Conservation (phyloP, 2,888 invertebrate species). For the Eueremaeus valkanovi region DNA sequence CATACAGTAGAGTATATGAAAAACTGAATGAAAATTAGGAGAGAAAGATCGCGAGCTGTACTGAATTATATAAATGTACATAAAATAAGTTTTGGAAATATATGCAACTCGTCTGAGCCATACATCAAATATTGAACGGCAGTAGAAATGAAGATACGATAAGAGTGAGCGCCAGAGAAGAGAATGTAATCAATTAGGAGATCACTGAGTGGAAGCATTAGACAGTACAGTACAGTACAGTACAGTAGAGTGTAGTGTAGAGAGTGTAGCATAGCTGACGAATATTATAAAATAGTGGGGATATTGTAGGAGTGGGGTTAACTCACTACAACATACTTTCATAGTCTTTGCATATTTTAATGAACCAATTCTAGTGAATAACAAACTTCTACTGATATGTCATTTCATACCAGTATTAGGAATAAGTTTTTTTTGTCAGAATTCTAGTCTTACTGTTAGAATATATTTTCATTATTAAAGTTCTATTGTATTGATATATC, state of each 20-base stretch:
- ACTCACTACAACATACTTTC: neutral
- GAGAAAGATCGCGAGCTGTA: neutral
- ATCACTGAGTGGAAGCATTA: constrained; percentile 35
- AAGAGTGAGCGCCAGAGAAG: constrained; percentile 15
- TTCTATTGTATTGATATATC: neutral
- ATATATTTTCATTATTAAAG: neutral
- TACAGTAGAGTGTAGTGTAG: no score
- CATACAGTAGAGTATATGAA: no score
- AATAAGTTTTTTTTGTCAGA: neutral
- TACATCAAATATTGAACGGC: constrained; percentile 15
- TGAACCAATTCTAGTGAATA: constrained; percentile 32
- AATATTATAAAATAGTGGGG: neutral
- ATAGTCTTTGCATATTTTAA: constrained; percentile 21
- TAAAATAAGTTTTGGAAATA: neutral
- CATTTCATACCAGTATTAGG: neutral
- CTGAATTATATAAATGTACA: neutral
- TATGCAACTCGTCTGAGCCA: constrained; percentile 5
- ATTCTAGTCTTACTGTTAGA: neutral
- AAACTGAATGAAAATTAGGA: neutral
- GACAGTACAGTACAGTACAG: neutral
- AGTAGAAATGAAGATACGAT: constrained; percentile 9
- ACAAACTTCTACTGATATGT: neutral
- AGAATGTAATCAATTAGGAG: constrained; percentile 36
- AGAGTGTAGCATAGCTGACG: neutral
- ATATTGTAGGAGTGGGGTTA: neutral